A percentile compares a stretch with the other conserved stretches of the same genome.
Conservation (phyloP, 2,113 vertebrate genomes). For the Tamias sibiricus region DNA sequence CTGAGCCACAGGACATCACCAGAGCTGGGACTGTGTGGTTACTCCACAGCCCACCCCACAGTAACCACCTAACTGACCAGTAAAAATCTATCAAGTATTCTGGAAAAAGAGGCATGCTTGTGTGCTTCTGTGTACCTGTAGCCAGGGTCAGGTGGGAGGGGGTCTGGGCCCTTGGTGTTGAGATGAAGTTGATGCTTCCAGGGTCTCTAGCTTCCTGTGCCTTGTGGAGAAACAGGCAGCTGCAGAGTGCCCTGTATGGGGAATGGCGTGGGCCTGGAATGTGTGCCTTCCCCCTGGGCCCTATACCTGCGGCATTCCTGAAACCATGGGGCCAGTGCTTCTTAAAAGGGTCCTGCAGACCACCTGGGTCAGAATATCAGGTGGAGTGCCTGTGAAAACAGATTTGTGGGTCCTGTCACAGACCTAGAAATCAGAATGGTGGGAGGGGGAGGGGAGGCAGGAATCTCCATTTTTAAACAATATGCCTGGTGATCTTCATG, state of each 20-base stretch:
- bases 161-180: accelerated
- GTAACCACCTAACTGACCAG: neutral
- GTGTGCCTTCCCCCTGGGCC: accelerated
- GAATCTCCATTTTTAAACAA: neutral
- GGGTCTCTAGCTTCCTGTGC: neutral
- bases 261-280: neutral
- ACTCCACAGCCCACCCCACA: too few relatives aligned
- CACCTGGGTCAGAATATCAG: neutral
- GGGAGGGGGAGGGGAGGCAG: neutral
- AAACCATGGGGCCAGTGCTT: neutral
- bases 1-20: neutral
- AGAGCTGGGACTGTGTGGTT: neutral
- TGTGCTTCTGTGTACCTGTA: neutral
- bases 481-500: neutral
- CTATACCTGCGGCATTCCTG: neutral
- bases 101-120: neutral
- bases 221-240: neutral
- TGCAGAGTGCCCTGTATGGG: accelerated
- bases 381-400: neutral
- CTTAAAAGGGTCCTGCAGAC: neutral
- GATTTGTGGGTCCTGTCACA: neutral
- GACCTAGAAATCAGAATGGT: neutral
- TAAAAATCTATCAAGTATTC: neutral
- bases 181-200: neutral
- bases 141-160: neutral